Percentiles rank a stretch among this genome's conserved stretches.
phyloP scores from a whole-genome alignment of 2,888 invertebrate genomes.

The Ametastegia equiseti region DNA sequence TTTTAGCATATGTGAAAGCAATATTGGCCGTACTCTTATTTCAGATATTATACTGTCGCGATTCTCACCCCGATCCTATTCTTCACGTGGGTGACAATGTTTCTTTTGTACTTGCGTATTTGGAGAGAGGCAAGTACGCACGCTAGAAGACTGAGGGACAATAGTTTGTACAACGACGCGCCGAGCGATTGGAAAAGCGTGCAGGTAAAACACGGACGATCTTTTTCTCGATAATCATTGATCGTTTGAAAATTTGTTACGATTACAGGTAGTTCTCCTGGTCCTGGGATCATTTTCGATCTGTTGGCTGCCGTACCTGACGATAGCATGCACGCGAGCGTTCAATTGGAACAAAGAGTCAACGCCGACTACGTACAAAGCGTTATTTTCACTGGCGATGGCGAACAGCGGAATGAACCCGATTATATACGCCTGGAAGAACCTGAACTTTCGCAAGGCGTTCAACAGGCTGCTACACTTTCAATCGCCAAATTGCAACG shows the following conservation, averaged over 20 bases:
- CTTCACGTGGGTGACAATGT: constrained; percentile 86
- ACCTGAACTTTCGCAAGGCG: constrained; percentile 85
- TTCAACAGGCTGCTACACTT: constrained; percentile 84
- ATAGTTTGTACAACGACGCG: constrained; percentile 78
- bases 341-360: constrained; percentile 78
- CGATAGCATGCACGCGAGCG: constrained; percentile 82
- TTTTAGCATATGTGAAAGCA: neutral
- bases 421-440: constrained; percentile 92
- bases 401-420: constrained; percentile 90
- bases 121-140: constrained; percentile 88
- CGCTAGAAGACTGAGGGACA: constrained; percentile 82
- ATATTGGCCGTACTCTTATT: constrained; percentile 4
- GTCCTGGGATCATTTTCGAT: constrained; percentile 89
- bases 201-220: constrained; percentile 78
- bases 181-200: constrained; percentile 84
- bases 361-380: constrained; percentile 79
- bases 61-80: constrained; percentile 85
- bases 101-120: constrained; percentile 86
- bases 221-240: neutral
- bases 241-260: constrained; percentile 17
- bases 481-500: constrained; percentile 80
- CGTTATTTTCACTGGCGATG: constrained; percentile 85
- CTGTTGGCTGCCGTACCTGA: constrained; percentile 89
- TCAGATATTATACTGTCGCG: constrained; percentile 62
- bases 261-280: constrained; percentile 83